Conservation (phyloP, 2,113 vertebrate species). For the Toxotes chatareus region DNA sequence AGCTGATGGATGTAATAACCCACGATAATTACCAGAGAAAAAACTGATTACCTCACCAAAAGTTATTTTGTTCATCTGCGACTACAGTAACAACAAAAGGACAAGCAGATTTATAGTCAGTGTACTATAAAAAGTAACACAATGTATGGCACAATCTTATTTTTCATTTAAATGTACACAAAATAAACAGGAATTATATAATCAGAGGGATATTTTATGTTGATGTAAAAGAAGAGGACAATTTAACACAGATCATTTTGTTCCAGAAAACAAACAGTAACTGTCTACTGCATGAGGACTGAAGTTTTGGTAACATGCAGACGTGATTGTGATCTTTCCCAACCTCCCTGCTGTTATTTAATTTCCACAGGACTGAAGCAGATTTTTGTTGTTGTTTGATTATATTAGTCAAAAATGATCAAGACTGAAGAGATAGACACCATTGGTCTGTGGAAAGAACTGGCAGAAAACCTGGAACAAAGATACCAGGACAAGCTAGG, state of each 20-base stretch:
- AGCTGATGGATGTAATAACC: constrained; percentile 72
- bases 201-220: neutral
- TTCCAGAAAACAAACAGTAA: constrained; percentile 21
- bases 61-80: constrained; percentile 56
- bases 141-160: neutral
- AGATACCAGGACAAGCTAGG: neutral
- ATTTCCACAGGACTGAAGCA: neutral
- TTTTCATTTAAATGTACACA: neutral
- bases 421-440: constrained; percentile 4
- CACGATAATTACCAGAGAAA: constrained; percentile 64
- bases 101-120: constrained; percentile 25
- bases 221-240: neutral
- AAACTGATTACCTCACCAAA: constrained; percentile 64
- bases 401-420: neutral
- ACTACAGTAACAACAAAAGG: constrained; percentile 48
- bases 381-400: neutral
- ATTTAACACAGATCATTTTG: constrained; percentile 11
- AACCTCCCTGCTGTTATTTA: no score
- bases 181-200: neutral
- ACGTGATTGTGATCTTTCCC: neutral
- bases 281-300: neutral
- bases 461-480: neutral
- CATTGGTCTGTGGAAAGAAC: neutral
- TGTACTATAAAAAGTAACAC: constrained; percentile 12
- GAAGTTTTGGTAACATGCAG: neutral